Evolutionary conservation across 2,888 invertebrate species (phyloP), one percentile per base, ranked within the genome.

Genomic region (Trissoscelio sp.): DNA sequence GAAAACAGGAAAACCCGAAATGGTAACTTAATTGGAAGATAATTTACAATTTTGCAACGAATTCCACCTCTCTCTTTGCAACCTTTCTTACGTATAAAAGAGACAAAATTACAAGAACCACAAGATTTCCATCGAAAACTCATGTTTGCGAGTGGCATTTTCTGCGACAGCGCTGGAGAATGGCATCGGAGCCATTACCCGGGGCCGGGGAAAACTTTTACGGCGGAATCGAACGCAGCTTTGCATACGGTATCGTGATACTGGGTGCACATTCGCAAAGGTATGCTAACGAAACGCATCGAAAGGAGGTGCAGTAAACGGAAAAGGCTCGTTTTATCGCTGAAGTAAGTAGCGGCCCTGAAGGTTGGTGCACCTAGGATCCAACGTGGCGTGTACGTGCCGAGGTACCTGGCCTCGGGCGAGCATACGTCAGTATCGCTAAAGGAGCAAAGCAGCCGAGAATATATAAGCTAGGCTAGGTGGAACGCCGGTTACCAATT

Each of bases 401-500:
- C 84, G 85, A 85, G 87, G 86, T 87, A 85, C 86, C 86, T 86
- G 86, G 88, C 88, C 88, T 86, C 83, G 78, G 85, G 86, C 88
- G 83, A 87, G 83, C 85, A 84, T 85, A 86, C 87, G 86, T 82
- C 84, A 83, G 78, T 84, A 83, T 78, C 70, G 82, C 81, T 77
- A 74, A 77, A 83, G 80, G 81, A 85, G 83, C 81, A 80, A 83
- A 81, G 83, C 83, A 81, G 79, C 42, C 69, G 81, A 75, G 73
- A 81, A 78, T 83, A 81, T 73, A 84, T 82, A 80, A 66, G 72
- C 81, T 83, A 83, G 82, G 79, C 81, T 72, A 83, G 86, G 87
- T 88, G 87, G 88, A 88, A 87, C 89, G 89, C 90, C 89, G 87
- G 89, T 90, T 90, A 87, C 88, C 88, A 87, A 89, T 89, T 87